Evolutionary conservation across 2,888 invertebrate species (phyloP).

Genomic region (Mythimna pallens): DNA sequence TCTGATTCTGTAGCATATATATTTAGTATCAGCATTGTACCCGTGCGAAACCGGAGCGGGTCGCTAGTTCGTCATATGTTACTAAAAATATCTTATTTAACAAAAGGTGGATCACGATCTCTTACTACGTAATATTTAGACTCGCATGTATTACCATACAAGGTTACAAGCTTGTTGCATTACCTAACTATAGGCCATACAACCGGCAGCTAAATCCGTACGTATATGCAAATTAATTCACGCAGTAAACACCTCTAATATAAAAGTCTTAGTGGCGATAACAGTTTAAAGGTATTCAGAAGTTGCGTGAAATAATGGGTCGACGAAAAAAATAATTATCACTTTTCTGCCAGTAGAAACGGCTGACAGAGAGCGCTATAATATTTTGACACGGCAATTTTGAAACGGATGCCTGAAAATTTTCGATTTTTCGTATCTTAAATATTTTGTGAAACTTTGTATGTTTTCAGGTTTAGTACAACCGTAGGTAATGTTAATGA

Average conservation of each 20-base stretch:
- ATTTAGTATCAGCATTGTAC: too few relatives aligned
- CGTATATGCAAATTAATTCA: conserved; percentile 41
- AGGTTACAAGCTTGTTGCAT: conserved; percentile 67
- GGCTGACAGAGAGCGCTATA: conserved; percentile 34
- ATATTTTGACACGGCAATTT: conserved; percentile 22
- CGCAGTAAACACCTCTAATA: conserved; percentile 43
- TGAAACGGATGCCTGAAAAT: not conserved
- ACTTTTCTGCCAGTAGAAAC: conserved; percentile 55
- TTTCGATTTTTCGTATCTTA: not conserved
- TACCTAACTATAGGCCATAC: conserved; percentile 52
- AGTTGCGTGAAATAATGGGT: conserved; percentile 44
- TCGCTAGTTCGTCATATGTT: not conserved
- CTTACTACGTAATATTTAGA: conserved; percentile 66
- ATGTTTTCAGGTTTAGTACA: not conserved
- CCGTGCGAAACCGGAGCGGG: too few relatives aligned
- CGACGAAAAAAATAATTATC: conserved; percentile 64
- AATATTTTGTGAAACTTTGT: not conserved
- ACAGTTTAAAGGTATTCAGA: conserved; percentile 40
- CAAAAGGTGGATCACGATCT: conserved; percentile 58
- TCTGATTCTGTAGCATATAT: too few relatives aligned
- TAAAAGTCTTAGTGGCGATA: conserved; percentile 42
- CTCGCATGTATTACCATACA: conserved; percentile 69
- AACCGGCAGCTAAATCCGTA: conserved; percentile 20
- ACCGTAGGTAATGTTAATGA: not conserved
- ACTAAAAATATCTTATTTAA: conserved; percentile 25